Percentiles rank a stretch among this genome's conserved stretches.
These are phyloP conservation scores for Caprella mutica DNA, from an alignment of 2,888 invertebrate species.

Conservation along the genomic window DNA sequence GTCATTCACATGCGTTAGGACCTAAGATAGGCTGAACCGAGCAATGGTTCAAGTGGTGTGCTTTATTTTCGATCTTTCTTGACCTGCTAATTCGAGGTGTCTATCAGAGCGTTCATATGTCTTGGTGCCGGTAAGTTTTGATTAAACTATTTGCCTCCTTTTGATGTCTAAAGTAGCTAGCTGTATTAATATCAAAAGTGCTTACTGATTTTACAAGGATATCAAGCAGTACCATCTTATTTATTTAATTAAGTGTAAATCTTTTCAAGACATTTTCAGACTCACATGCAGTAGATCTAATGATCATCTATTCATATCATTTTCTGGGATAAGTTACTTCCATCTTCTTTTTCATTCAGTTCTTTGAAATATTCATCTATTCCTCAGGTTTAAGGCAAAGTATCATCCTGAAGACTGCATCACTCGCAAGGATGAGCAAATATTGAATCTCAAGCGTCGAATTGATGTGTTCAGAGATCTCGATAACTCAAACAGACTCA, in stretches of 20 bases:
- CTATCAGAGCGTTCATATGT: no score
- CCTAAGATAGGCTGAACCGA: slow-evolving; percentile 22
- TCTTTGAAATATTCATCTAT: slow-evolving; percentile 30
- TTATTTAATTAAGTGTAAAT: no score
- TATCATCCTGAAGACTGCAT: slow-evolving; percentile 95
- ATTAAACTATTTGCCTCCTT: background rate
- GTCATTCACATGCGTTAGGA: slow-evolving; percentile 30
- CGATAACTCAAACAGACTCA: slow-evolving; percentile 54
- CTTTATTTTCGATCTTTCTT: no score
- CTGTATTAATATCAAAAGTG: no score
- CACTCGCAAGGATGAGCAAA: slow-evolving; percentile 76
- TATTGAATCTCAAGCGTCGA: slow-evolving; percentile 67
- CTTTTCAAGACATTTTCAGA: background rate
- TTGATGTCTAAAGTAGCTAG: no score
- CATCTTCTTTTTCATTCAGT: background rate
- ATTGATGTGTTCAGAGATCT: slow-evolving; percentile 79
- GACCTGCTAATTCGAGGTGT: no score
- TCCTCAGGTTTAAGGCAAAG: slow-evolving; percentile 88
- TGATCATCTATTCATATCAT: no score
- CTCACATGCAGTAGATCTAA: background rate
- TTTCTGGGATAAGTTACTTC: background rate
- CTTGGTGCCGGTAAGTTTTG: background rate
- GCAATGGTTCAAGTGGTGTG: slow-evolving; percentile 31
- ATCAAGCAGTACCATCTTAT: no score
- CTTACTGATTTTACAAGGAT: no score